phyloP scores from a whole-genome alignment of 1,140 invertebrate species.

The Drosophila kikkawai region DNA sequence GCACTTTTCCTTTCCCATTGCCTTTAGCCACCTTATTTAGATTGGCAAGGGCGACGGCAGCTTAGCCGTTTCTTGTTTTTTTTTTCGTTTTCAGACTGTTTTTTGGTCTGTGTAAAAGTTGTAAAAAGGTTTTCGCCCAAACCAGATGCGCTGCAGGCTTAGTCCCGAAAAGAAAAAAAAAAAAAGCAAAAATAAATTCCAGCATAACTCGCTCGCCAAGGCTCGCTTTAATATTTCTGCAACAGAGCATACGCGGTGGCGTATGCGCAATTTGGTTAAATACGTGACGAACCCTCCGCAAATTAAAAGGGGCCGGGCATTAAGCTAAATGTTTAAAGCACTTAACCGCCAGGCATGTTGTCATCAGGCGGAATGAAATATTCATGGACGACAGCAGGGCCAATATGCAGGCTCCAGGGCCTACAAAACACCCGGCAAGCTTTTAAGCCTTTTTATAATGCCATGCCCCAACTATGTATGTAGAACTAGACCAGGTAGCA shows the following conservation, averaged over 20 bases:
- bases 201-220: conserved; percentile 38
- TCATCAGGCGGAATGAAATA: conserved; percentile 60
- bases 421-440: conserved; percentile 50
- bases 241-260: conserved; percentile 40
- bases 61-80: conserved; percentile 55
- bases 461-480: conserved; percentile 61
- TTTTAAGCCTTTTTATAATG: conserved; percentile 79
- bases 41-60: conserved; percentile 42
- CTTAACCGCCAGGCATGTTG: conserved; percentile 68
- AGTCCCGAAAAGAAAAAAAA: background rate
- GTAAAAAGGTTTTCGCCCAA: conserved; percentile 71
- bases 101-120: conserved; percentile 64
- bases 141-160: conserved; percentile 66
- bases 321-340: conserved; percentile 79
- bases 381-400: conserved; percentile 46
- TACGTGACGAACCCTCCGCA: conserved; percentile 61
- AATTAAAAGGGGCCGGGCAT: conserved; percentile 68
- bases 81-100: conserved; percentile 11
- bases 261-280: conserved; percentile 77
- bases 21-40: conserved; percentile 70
- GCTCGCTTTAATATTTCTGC: conserved; percentile 62
- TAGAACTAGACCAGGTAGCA: conserved; percentile 69
- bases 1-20: conserved; percentile 36
- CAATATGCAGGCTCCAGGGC: conserved; percentile 24
- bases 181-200: conserved; percentile 8